A percentile compares a stretch with the other conserved stretches of the same genome.
Conservation (phyloP, 1,140 invertebrate species). For the Cotesia chilonis region DNA sequence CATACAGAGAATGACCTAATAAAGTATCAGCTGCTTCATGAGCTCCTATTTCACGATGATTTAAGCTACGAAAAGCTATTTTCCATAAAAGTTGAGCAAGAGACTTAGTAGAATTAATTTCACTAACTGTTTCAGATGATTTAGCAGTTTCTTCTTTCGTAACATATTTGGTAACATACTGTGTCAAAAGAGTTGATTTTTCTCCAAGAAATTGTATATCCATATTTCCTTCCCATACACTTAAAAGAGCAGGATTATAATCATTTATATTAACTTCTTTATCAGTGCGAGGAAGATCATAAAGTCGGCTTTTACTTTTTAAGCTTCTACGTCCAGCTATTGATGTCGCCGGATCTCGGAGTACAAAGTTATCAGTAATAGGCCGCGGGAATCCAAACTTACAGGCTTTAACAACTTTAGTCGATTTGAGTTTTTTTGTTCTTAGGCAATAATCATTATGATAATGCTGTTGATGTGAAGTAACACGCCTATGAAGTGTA, state of each 20-base stretch:
- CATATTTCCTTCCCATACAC: background rate
- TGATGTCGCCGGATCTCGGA: no score
- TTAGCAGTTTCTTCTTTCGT: slow-evolving; percentile 13
- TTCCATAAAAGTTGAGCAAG: background rate
- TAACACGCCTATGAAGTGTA: slow-evolving; percentile 38
- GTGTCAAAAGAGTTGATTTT: background rate
- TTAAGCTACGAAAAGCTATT: background rate
- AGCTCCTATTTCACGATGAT: slow-evolving; percentile 9
- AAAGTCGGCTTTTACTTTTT: no score
- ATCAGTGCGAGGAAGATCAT: no score
- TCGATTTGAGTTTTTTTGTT: no score
- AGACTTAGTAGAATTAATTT: background rate
- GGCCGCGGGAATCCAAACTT: no score
- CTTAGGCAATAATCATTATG: background rate
- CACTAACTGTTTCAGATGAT: background rate
- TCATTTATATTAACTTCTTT: background rate
- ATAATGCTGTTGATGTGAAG: slow-evolving; percentile 37
- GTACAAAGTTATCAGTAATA: no score
- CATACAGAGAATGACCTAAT: slow-evolving; percentile 8
- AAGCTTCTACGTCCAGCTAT: no score
- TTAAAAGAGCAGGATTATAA: background rate
- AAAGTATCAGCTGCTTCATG: background rate
- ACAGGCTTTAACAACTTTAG: no score
- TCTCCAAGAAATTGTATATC: slow-evolving; percentile 6
- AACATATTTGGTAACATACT: slow-evolving; percentile 3